These are phyloP conservation scores for Heterocephalus glaber DNA, from an alignment of 2,113 vertebrate species.

Conservation along the genomic window DNA sequence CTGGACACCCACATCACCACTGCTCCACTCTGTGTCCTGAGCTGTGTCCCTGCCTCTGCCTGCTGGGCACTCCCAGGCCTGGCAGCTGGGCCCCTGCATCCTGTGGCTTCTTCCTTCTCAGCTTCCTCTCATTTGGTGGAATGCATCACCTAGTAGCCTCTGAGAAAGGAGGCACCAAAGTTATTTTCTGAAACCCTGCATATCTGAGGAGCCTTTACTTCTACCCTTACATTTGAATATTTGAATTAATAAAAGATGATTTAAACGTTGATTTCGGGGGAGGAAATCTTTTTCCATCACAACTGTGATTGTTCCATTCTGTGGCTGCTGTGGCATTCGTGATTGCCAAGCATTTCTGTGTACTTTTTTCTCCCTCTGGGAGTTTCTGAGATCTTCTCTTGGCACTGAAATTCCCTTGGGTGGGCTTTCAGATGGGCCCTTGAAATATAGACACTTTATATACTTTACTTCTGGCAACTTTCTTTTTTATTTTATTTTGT, in stretches of 20 bases:
- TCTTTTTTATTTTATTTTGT: background rate
- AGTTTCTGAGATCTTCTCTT: background rate
- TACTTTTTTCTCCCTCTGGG: background rate
- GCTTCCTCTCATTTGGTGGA: background rate
- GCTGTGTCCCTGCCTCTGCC: background rate
- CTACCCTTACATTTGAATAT: background rate
- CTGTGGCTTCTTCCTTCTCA: background rate
- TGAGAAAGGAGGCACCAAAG: background rate
- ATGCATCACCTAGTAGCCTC: background rate
- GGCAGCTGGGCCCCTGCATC: background rate
- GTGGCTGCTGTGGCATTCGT: background rate
- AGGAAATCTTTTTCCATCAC: slow-evolving; percentile 15
- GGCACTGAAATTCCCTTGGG: background rate
- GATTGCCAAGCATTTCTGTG: background rate
- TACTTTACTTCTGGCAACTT: background rate
- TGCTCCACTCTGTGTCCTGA: background rate
- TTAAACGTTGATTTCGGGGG: background rate
- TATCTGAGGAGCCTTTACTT: background rate
- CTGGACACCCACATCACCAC: background rate
- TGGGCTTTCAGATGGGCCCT: background rate
- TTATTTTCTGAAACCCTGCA: background rate
- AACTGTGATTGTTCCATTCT: background rate
- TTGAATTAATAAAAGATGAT: background rate
- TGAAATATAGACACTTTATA: background rate
- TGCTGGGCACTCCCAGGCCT: background rate